phyloP scores from a whole-genome alignment of 1,140 invertebrate genomes.

The Idris sp. region DNA sequence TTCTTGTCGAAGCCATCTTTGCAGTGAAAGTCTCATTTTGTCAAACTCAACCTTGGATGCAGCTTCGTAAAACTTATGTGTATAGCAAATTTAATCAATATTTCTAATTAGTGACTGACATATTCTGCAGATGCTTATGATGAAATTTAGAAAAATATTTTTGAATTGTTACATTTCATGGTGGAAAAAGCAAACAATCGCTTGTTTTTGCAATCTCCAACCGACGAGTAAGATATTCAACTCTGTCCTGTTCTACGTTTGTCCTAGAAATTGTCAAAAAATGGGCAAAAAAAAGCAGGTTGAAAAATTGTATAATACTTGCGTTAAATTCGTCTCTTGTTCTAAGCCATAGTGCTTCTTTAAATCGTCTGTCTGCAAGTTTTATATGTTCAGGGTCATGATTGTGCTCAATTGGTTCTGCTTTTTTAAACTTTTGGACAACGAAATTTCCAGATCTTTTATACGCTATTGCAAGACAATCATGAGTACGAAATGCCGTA shows the following conservation, averaged over 20 bases:
- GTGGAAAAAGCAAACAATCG: too few species aligned
- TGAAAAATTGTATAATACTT: not conserved
- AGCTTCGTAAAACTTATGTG: not conserved
- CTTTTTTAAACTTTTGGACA: not conserved
- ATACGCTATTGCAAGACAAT: not conserved
- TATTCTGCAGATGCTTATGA: too few species aligned
- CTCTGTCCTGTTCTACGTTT: too few species aligned
- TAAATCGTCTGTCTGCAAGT: not conserved
- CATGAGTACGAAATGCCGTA: not conserved
- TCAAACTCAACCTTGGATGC: not conserved
- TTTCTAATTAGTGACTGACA: too few species aligned
- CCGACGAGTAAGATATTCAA: too few species aligned
- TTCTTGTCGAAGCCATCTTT: constrained; percentile 3
- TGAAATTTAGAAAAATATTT: too few species aligned
- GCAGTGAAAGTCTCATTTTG: constrained; percentile 4
- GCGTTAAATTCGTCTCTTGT: not conserved
- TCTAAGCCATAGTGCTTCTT: not conserved
- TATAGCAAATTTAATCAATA: too few species aligned
- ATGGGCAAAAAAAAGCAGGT: too few species aligned
- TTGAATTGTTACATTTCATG: too few species aligned
- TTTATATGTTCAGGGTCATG: not conserved
- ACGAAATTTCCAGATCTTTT: not conserved
- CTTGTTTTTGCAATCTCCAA: too few species aligned
- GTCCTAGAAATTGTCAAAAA: too few species aligned
- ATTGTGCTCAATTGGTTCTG: not conserved